These are phyloP conservation scores for Tragelaphus eurycerus DNA, from an alignment of 2,797 vertebrate species.

Conservation along the genomic window DNA sequence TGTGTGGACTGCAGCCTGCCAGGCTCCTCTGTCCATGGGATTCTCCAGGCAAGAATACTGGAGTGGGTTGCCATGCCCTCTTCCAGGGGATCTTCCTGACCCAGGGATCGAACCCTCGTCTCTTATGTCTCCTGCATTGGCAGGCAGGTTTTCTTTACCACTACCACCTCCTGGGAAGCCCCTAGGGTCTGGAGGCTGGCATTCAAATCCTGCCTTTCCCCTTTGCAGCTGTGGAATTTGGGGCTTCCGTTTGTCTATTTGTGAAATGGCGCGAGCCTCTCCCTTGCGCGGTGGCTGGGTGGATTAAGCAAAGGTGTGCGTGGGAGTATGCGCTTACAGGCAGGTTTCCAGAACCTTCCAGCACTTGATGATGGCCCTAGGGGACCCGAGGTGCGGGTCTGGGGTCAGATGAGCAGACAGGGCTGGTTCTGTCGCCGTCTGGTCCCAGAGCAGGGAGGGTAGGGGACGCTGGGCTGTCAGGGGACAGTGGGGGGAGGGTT, in stretches of 20 bases:
- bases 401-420: neutral
- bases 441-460: neutral
- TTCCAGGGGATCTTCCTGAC: neutral
- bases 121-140: neutral
- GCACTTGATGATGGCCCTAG: neutral
- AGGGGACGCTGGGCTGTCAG: neutral
- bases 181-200: neutral
- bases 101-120: neutral
- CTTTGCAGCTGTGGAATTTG: neutral
- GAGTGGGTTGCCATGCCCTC: neutral
- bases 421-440: neutral
- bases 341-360: neutral
- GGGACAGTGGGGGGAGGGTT: neutral
- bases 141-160: neutral
- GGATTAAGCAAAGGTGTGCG: no score
- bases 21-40: neutral
- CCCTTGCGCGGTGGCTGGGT: neutral
- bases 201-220: neutral
- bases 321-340: neutral
- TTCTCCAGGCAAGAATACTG: neutral
- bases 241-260: neutral
- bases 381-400: fast-evolving
- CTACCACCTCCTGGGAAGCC: neutral
- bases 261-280: neutral
- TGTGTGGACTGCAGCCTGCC: neutral